Evolutionary conservation across 2,797 vertebrate species (phyloP).

Genomic region (Sebastes hopkinsi): DNA sequence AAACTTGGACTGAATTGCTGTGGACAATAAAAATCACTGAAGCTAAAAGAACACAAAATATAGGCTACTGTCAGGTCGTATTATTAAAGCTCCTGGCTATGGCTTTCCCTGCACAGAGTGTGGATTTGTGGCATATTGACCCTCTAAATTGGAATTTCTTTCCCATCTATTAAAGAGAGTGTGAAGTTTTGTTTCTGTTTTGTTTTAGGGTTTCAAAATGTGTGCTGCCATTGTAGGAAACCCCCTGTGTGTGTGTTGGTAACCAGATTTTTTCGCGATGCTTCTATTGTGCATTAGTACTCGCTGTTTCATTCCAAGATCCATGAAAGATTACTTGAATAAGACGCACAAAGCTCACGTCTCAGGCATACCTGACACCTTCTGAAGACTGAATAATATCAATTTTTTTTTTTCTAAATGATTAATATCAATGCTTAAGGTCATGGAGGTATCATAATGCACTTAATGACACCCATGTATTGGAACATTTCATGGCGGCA

Average conservation of each 20-base stretch:
- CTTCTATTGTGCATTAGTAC: neutral
- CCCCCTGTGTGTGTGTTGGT: neutral
- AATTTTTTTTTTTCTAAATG: neutral
- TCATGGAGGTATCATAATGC: neutral
- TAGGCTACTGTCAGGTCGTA: conserved; percentile 10
- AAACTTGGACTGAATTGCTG: neutral
- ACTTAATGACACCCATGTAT: neutral
- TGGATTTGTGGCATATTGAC: conserved; percentile 54
- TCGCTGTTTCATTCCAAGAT: neutral
- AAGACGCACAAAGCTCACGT: neutral
- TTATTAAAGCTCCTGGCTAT: conserved; percentile 32
- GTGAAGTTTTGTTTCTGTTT: conserved; percentile 7
- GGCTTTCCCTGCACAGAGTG: conserved; percentile 28
- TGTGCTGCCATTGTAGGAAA: neutral
- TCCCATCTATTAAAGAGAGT: neutral
- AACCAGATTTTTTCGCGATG: neutral
- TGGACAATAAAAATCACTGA: neutral
- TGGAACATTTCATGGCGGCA: neutral
- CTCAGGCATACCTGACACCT: too few relatives aligned
- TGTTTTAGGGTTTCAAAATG: neutral
- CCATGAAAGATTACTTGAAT: neutral
- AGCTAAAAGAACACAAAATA: conserved; percentile 5
- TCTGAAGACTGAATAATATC: too few relatives aligned
- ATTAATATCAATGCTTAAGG: neutral
- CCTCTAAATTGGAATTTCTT: conserved; percentile 44